phyloP scores from a whole-genome alignment of 1,140 invertebrate species.

The Trichonephila clavata region DNA sequence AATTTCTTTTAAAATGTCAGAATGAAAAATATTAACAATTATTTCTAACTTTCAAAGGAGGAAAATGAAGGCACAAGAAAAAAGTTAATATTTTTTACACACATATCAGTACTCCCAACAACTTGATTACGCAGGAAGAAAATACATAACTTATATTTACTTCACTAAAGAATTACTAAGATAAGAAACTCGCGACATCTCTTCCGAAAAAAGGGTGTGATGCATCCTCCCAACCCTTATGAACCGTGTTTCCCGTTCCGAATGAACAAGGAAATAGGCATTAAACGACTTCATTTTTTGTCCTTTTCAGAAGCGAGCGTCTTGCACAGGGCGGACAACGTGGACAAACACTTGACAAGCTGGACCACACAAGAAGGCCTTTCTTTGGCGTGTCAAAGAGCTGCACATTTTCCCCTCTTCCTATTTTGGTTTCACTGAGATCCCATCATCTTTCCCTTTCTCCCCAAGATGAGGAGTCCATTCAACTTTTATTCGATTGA shows the following conservation, averaged over 20 bases:
- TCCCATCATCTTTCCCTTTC: neutral
- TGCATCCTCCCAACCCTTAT: neutral
- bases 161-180: too few species aligned
- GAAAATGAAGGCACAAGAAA: too few species aligned
- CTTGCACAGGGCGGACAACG: neutral
- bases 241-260: neutral
- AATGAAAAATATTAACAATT: too few species aligned
- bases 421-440: neutral
- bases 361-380: conserved; percentile 64
- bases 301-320: neutral
- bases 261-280: conserved; percentile 4
- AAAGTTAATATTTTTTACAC: too few species aligned
- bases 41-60: too few species aligned
- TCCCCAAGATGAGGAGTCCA: neutral
- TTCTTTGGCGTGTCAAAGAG: conserved; percentile 44
- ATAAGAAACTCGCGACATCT: neutral
- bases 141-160: too few species aligned
- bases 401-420: conserved; percentile 4
- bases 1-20: too few species aligned
- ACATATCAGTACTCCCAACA: too few species aligned
- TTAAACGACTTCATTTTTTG: conserved; percentile 14
- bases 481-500: too few species aligned
- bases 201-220: neutral
- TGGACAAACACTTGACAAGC: conserved; percentile 29
- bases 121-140: too few species aligned